These are phyloP conservation scores for Catajapyx aquilonaris DNA, from an alignment of 1,140 invertebrate genomes.

Conservation along the genomic window DNA sequence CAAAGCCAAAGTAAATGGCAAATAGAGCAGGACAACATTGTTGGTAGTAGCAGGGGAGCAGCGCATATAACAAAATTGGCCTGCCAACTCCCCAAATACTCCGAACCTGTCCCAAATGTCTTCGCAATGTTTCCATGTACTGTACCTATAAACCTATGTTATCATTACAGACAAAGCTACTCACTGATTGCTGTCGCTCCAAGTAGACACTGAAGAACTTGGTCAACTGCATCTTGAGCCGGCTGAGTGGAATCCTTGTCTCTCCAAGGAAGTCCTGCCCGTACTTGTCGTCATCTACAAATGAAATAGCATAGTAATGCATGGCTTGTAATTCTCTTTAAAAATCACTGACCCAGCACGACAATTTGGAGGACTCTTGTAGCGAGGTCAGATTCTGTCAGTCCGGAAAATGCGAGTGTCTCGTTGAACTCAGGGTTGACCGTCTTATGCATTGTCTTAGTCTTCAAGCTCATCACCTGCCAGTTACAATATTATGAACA, in stretches of 20 bases:
- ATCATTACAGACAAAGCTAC: constrained; percentile 4
- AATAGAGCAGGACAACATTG: no score
- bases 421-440: constrained; percentile 88
- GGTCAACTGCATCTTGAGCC: constrained; percentile 37
- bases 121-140: no score
- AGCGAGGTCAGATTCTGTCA: constrained; percentile 53
- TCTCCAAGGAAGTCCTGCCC: constrained; percentile 70
- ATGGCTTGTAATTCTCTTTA: background rate
- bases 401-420: constrained; percentile 70
- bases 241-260: constrained; percentile 36
- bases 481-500: constrained; percentile 2
- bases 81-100: no score
- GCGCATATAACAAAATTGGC: no score
- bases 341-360: constrained; percentile 25
- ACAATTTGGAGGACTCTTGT: constrained; percentile 48
- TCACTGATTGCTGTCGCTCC: constrained; percentile 27
- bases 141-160: background rate
- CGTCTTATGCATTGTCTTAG: constrained; percentile 77
- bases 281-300: constrained; percentile 58
- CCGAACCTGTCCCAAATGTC: no score
- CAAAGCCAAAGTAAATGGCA: no score
- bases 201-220: constrained; percentile 36
- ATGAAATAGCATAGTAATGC: constrained; percentile 1
- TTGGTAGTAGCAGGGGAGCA: no score
- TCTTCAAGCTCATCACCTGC: constrained; percentile 49